phyloP scores from a whole-genome alignment of 1,140 invertebrate species.

The Cherax destructor region DNA sequence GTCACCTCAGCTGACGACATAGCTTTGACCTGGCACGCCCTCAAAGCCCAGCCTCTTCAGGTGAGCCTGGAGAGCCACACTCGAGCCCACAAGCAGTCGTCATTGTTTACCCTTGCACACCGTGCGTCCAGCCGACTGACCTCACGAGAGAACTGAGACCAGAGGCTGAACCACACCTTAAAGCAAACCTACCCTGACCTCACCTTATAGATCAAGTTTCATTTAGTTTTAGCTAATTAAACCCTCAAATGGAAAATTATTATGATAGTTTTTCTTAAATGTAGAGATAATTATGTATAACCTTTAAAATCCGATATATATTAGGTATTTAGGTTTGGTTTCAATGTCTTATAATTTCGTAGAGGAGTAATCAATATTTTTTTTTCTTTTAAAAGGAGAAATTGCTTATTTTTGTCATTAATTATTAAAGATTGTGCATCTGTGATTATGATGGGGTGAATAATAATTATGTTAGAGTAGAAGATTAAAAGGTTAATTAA shows the following conservation, averaged over 20 bases:
- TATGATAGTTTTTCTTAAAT: background rate
- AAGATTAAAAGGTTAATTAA: conserved; percentile 4
- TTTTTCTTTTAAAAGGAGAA: too few species aligned
- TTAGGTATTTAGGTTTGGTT: too few species aligned
- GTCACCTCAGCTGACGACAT: background rate
- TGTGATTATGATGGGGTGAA: too few species aligned
- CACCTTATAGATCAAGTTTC: background rate
- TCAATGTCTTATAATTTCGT: background rate
- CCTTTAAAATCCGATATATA: too few species aligned
- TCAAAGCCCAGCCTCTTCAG: background rate
- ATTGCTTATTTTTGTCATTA: too few species aligned
- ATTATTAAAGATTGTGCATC: too few species aligned
- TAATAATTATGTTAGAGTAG: background rate
- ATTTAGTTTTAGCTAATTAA: background rate
- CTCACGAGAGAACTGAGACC: too few species aligned
- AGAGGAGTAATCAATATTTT: background rate
- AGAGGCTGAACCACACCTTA: background rate
- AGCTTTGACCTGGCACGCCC: too few species aligned
- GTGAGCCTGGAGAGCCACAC: background rate
- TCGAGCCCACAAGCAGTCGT: too few species aligned
- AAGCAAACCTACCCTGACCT: background rate
- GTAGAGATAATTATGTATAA: too few species aligned
- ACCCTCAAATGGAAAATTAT: background rate
- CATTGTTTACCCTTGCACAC: too few species aligned
- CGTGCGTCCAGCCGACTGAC: too few species aligned